These are phyloP conservation scores for Coleophora flavipennella DNA, from an alignment of 2,888 invertebrate species.

Conservation along the genomic window DNA sequence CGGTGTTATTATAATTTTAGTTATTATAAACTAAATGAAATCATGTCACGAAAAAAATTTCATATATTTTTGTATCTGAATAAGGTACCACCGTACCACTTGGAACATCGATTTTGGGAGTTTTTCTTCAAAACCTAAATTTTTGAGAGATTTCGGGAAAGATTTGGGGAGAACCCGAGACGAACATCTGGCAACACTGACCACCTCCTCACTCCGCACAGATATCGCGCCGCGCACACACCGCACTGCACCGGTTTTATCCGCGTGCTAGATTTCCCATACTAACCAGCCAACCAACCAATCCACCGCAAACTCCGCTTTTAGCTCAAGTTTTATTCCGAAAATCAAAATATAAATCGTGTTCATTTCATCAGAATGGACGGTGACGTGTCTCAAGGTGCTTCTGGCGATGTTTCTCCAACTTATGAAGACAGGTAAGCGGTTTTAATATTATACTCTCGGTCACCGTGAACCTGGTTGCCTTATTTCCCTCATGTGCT, in stretches of 20 bases:
- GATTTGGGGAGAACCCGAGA: no score
- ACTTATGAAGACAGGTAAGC: constrained; percentile 58
- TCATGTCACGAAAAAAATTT: no score
- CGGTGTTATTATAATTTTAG: no score
- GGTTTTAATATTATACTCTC: neutral
- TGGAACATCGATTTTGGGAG: no score
- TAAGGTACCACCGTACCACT: no score
- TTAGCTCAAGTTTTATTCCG: constrained; percentile 20
- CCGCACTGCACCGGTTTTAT: constrained; percentile 26
- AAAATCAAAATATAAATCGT: constrained; percentile 16
- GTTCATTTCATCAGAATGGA: constrained; percentile 35
- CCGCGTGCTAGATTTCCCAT: constrained; percentile 32
- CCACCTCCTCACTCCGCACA: constrained; percentile 22
- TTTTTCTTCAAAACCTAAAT: no score
- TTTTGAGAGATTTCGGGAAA: no score
- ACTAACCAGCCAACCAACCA: no score
- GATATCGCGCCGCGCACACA: constrained; percentile 33
- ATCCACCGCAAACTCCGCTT: constrained; percentile 26
- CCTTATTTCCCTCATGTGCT: no score
- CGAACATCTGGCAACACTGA: neutral
- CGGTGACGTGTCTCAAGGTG: constrained; percentile 49
- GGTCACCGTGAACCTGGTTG: no score
- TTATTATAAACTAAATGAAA: no score
- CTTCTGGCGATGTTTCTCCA: constrained; percentile 50
- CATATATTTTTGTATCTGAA: no score